Evolutionary conservation across 1,140 invertebrate species (phyloP), one percentile per base, ranked within the genome.

Genomic region (Armadillidium nasatum): DNA sequence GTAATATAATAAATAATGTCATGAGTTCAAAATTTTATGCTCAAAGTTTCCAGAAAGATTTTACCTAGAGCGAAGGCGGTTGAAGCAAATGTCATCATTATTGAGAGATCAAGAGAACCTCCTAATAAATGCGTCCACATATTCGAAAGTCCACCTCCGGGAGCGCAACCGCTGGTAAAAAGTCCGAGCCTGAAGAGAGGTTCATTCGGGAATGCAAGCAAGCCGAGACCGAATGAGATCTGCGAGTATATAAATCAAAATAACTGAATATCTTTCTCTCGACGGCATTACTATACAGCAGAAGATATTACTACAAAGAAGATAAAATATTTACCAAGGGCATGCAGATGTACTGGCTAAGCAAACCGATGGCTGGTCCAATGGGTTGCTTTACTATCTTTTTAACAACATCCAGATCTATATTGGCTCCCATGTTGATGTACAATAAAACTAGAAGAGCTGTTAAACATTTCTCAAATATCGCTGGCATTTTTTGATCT

Each of bases 341-440:
- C 85, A 86, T 85, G 10, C 85, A 77, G 19, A 85, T 71, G 77
- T 84, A 86, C 81, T 86, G 85, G 67, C 83, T 84, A 45, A 81
- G 79, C 54, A 86, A 82, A 4, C 85, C 85, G 44, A 84, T 84
- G 13, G 82, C 33, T n/a, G 85, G 85, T 23, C 83, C 84, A 13
- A 85, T 77, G 0, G 85, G 85, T 78, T 76, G 82, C 73, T 78
- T 82, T 22, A 86, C 67, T 0, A 84, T 82, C 76, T 82, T 78
- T 75, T 85, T 85, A 9, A 86, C 82, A 15, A 85, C 82, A 15
- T 79, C 43, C 33, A 85, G 70, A 22, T 86, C 84, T 7, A 85
- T 81, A 72, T 84, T 84, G 73, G 84, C 83, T 33, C 85, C 85
- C 83, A 86, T 85, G 11, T 82, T 83, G 71, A 85, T 75, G 22